A percentile compares a stretch with the other conserved stretches of the same genome.
These are phyloP conservation scores for Drosophila phalerata DNA, from an alignment of 2,888 invertebrate genomes.

Conservation along the genomic window DNA sequence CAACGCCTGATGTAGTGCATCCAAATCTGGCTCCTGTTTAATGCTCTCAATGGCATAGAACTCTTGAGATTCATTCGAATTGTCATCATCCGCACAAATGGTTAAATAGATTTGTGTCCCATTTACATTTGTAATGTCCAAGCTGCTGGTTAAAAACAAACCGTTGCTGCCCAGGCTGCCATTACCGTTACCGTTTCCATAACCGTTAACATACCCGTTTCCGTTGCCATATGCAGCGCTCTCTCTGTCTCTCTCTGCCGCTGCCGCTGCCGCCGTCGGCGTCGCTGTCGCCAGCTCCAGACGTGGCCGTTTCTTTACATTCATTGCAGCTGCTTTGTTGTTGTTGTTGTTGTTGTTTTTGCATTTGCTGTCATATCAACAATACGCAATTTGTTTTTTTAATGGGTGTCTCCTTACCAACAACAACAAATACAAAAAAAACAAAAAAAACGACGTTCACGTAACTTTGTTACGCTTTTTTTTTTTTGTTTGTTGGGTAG, in stretches of 20 bases:
- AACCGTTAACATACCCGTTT: constrained; percentile 7
- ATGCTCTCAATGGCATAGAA: constrained; percentile 75
- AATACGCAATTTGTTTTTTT: background rate
- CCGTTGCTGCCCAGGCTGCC: background rate
- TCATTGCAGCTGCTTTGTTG: constrained; percentile 55
- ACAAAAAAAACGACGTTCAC: constrained; percentile 32
- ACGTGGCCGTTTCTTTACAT: constrained; percentile 70
- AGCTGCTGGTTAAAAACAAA: constrained; percentile 15
- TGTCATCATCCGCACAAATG: constrained; percentile 79
- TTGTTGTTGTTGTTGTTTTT: constrained; percentile 16
- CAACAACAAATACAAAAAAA: too few species aligned
- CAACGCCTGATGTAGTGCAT: constrained; percentile 65
- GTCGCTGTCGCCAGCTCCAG: constrained; percentile 63
- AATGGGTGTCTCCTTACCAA: constrained; percentile 31
- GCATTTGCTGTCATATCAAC: constrained; percentile 3
- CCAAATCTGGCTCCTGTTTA: constrained; percentile 78
- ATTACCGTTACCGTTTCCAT: too few species aligned
- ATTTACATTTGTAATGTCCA: constrained; percentile 38
- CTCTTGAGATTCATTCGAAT: constrained; percentile 79
- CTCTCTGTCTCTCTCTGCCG: constrained; percentile 33
- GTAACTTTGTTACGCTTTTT: constrained; percentile 42
- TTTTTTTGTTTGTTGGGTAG: too few species aligned
- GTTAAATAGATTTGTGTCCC: constrained; percentile 75
- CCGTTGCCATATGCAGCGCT: constrained; percentile 25
- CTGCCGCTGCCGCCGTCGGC: constrained; percentile 40